Conservation (phyloP, 1,140 invertebrate genomes). For the Drosophila novamexicana region DNA sequence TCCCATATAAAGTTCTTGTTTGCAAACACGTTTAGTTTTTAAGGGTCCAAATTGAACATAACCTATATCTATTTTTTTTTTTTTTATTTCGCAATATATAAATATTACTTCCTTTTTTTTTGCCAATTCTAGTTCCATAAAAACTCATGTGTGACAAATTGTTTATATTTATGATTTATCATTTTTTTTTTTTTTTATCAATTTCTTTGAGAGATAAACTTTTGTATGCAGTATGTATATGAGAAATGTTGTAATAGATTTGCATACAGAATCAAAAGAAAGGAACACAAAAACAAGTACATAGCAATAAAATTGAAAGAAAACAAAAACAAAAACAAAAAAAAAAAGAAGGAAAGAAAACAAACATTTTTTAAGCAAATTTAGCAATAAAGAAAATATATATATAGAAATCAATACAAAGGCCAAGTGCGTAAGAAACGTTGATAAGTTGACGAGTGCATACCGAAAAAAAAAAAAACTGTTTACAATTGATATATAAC, state of each 20-base stretch:
- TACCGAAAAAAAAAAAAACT: conserved; percentile 48
- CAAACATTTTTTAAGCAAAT: conserved; percentile 70
- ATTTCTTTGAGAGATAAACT: background rate
- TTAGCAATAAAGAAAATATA: conserved; percentile 61
- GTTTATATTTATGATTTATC: conserved; percentile 22
- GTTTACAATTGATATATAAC: conserved; percentile 74
- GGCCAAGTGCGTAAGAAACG: conserved; percentile 58
- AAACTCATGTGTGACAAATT: conserved; percentile 18
- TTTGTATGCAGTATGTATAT: conserved; percentile 12
- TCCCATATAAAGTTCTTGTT: background rate
- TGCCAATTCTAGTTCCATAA: conserved; percentile 5
- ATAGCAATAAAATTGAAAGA: conserved; percentile 61
- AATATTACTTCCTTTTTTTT: conserved; percentile 5
- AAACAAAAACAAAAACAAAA: too few species aligned
- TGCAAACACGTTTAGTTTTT: conserved; percentile 36
- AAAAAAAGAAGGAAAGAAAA: too few species aligned
- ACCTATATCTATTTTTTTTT: background rate
- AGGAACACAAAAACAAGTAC: conserved; percentile 55
- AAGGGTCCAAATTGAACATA: conserved; percentile 40
- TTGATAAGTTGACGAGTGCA: conserved; percentile 57
- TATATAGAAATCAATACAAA: conserved; percentile 61
- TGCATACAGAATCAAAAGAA: conserved; percentile 45
- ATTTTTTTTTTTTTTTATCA: conserved; percentile 22
- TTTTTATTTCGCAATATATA: conserved; percentile 39
- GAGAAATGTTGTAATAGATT: conserved; percentile 19